phyloP scores from a whole-genome alignment of 92 coral and sea anemone species.

The Porites cylindrica region DNA sequence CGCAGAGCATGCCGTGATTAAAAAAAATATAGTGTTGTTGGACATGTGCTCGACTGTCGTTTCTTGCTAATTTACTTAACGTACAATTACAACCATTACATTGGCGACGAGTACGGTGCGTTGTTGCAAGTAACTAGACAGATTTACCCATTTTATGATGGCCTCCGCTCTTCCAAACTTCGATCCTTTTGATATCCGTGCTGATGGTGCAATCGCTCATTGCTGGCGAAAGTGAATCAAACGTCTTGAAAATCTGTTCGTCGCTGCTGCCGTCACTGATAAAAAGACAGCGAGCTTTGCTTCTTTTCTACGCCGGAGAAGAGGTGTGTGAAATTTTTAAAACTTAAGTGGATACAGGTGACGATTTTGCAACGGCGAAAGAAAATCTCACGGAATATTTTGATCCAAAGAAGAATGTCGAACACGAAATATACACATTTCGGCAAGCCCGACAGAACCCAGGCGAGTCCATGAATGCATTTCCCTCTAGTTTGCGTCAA shows the following conservation, averaged over 20 bases:
- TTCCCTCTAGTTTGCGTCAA: no score
- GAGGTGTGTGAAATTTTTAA: conserved; percentile 31
- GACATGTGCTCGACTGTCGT: no score
- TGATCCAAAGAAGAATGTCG: conserved; percentile 41
- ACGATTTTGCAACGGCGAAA: conserved; percentile 49
- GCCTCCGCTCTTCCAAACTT: conserved; percentile 33
- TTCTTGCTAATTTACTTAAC: no score
- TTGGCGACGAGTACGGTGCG: conserved; percentile 17
- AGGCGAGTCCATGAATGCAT: no score
- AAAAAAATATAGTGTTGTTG: no score
- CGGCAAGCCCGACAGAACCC: not conserved
- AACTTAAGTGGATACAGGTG: conserved; percentile 26
- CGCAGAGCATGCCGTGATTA: no score
- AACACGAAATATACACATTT: conserved; percentile 52
- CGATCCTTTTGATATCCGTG: conserved; percentile 54
- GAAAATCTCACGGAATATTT: conserved; percentile 48
- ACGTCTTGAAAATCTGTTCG: conserved; percentile 52
- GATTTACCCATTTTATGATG: no score
- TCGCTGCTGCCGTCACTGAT: conserved; percentile 49
- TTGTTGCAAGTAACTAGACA: not conserved
- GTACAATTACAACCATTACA: no score
- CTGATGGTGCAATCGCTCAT: conserved; percentile 5
- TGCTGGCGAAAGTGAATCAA: conserved; percentile 20
- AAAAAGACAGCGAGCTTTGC: conserved; percentile 4
- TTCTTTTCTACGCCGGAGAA: conserved; percentile 50